phyloP scores from a whole-genome alignment of 2,888 invertebrate genomes.

The Pherbina coryleti region DNA sequence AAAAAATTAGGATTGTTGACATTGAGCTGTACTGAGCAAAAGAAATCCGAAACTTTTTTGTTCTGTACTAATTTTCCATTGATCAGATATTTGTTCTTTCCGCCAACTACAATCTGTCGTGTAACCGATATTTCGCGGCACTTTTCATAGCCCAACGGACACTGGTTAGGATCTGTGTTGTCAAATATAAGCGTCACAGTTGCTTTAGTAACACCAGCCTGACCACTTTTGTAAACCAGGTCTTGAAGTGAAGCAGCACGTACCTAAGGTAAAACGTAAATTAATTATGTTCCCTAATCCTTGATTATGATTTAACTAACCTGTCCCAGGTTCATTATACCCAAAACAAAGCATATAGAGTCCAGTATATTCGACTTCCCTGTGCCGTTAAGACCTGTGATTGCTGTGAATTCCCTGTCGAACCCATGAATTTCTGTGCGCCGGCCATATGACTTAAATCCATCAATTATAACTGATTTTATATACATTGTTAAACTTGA shows the following conservation, averaged over 20 bases:
- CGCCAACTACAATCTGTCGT: constrained; percentile 86
- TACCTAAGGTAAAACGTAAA: constrained; percentile 75
- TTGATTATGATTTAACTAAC: constrained; percentile 72
- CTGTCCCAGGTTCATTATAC: constrained; percentile 91
- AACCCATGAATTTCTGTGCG: constrained; percentile 92
- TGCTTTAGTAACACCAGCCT: constrained; percentile 95
- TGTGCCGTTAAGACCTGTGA: constrained; percentile 97
- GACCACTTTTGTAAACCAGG: constrained; percentile 97
- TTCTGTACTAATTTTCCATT: constrained; percentile 93
- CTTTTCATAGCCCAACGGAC: constrained; percentile 92
- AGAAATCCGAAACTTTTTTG: constrained; percentile 92
- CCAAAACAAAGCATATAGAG: constrained; percentile 96
- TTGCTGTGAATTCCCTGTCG: constrained; percentile 96
- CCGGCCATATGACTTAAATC: constrained; percentile 98
- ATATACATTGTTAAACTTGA: constrained; percentile 80
- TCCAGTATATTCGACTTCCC: constrained; percentile 98
- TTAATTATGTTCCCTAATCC: background rate
- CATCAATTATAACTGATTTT: constrained; percentile 92
- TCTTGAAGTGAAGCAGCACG: constrained; percentile 92
- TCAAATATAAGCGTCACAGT: constrained; percentile 97
- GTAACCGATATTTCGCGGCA: constrained; percentile 93
- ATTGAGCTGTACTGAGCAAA: constrained; percentile 96
- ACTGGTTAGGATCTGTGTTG: constrained; percentile 83
- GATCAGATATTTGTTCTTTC: constrained; percentile 92
- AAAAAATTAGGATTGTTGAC: constrained; percentile 99